phyloP scores from a whole-genome alignment of 2,797 vertebrate species.

The Enteromius radiatus region DNA sequence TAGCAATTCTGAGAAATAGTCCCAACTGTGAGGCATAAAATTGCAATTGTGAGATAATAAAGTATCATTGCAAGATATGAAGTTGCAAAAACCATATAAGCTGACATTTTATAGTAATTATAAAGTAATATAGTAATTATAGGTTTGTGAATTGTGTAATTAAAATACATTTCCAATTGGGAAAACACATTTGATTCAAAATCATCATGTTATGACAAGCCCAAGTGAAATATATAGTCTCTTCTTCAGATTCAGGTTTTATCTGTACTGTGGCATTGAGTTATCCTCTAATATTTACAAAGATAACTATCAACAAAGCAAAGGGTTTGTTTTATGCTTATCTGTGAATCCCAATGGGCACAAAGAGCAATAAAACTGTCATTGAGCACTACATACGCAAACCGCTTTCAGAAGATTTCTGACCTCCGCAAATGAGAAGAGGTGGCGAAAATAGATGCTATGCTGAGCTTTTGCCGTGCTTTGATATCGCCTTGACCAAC shows the following conservation, averaged over 20 bases:
- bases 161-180: neutral
- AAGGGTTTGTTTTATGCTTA: constrained; percentile 30
- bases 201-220: neutral
- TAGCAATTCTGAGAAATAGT: neutral
- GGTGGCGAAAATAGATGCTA: neutral
- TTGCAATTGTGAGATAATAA: neutral
- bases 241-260: neutral
- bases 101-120: neutral
- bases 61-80: neutral
- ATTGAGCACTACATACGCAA: neutral
- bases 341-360: constrained; percentile 13
- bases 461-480: neutral
- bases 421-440: constrained; percentile 36
- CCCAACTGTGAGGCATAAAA: neutral
- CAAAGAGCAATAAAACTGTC: constrained; percentile 42
- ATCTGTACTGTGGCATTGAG: neutral
- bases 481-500: constrained; percentile 16
- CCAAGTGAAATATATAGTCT: neutral
- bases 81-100: neutral
- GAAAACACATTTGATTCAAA: constrained; percentile 9
- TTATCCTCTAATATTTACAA: constrained; percentile 21
- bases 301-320: constrained; percentile 20
- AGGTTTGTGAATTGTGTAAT: neutral
- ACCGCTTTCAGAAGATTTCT: constrained; percentile 25
- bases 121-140: neutral